Evolutionary conservation across 2,113 vertebrate species (phyloP), one percentile per base, ranked within the genome.

Genomic region (Grallaria varia): DNA sequence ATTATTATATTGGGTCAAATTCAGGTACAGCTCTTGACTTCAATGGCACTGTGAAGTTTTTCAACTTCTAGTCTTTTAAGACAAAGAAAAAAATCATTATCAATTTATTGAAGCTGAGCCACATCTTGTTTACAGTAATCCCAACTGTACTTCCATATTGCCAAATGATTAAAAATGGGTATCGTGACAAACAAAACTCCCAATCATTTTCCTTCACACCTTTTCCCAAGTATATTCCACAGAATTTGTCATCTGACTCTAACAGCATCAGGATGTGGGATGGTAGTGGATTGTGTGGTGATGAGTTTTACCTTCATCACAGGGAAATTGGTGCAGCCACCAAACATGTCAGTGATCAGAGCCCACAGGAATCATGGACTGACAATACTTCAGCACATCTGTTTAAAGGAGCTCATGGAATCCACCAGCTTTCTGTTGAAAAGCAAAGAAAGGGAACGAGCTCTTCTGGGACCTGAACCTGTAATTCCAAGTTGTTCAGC

Each of bases 271-370:
- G 37, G 37, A 45, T 0, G 1, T 69, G 42, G 37, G 60, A 31
- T 47, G 24, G 59, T 12, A 47, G 45, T 7, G 80, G 82, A 18
- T 9, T 84, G 19, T 30, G 50, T 24, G 22, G 40, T 0, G 1
- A 16, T 8, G 19, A 52, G 28, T 60, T 90, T 88, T 93, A 42
- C 28, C 35, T 50, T 52, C 39, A 16, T 42, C 11, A 2, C 13
- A 47, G 64, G 37, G 68, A 74, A 90, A 60, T 4, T 19, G 21
- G 22, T 76, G 78, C 35, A 73, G 27, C 37, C n/a, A 67, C 35
- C 49, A 68, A 84, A 39, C 23, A 24, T 0, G 0, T 77, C 14
- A 2, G 13, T 4, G 6, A 25, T 76, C 40, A 53, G 18, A 33
- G 52, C 25, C 62, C 62, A 39, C 30, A 35, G 49, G 50, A 72